Evolutionary conservation across 1,140 invertebrate genomes (phyloP).

Genomic region (Chrysomallon squamiferum): DNA sequence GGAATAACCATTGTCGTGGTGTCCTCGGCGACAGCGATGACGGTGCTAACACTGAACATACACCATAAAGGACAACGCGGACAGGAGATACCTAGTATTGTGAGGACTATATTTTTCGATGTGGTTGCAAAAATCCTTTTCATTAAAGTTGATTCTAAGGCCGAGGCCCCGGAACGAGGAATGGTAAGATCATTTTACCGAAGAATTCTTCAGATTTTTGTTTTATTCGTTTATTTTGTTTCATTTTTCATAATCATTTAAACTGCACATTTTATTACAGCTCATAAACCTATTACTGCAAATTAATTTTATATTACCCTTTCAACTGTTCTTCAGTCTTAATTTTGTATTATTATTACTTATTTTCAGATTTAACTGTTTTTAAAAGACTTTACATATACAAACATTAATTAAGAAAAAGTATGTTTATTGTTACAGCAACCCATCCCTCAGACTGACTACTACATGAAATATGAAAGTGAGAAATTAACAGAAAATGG

Average conservation of each 20-base stretch:
- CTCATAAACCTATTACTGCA: no score
- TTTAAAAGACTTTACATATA: background rate
- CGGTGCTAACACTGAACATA: constrained; percentile 76
- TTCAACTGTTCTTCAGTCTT: no score
- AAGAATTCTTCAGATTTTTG: background rate
- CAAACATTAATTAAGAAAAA: background rate
- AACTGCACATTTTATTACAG: no score
- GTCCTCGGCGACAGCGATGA: constrained; percentile 85
- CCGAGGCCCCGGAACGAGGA: constrained; percentile 11
- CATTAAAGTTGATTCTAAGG: constrained; percentile 61
- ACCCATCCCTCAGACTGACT: constrained; percentile 45
- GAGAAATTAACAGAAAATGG: constrained; percentile 52
- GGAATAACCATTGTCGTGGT: constrained; percentile 91
- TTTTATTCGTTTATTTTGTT: no score
- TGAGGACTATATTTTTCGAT: constrained; percentile 74
- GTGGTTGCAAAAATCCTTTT: constrained; percentile 66
- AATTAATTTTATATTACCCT: no score
- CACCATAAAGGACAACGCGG: constrained; percentile 85
- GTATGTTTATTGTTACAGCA: constrained; percentile 33
- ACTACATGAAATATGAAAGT: constrained; percentile 43
- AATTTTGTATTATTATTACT: no score
- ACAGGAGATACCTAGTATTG: constrained; percentile 73
- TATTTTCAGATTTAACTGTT: no score
- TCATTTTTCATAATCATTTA: no score
- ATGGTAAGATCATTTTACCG: constrained; percentile 20